These are phyloP conservation scores for Tetraodon nigroviridis DNA, from an alignment of 2,113 vertebrate genomes.

Conservation along the genomic window DNA sequence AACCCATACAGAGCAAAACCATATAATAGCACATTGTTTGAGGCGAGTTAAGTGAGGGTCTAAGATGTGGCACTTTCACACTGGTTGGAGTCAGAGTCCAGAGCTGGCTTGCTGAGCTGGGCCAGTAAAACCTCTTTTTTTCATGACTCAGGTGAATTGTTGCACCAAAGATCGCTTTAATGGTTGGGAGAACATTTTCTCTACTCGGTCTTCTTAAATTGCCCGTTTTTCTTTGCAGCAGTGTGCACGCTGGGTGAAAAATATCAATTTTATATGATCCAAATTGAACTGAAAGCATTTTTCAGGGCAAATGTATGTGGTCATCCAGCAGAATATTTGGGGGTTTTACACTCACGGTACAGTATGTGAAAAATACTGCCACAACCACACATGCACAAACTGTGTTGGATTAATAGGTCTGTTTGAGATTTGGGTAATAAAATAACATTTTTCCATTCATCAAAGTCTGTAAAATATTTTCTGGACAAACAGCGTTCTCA, in stretches of 20 bases:
- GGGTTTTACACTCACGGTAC: too few species aligned
- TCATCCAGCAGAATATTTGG: too few species aligned
- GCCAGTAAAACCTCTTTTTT: slow-evolving; percentile 67
- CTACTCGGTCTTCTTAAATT: slow-evolving; percentile 9
- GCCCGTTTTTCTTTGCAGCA: slow-evolving; percentile 11
- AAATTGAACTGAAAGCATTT: too few species aligned
- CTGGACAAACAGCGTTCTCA: too few species aligned
- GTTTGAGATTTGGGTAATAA: too few species aligned
- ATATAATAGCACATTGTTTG: slow-evolving; percentile 75
- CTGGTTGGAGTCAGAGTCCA: slow-evolving; percentile 59
- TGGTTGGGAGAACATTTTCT: slow-evolving; percentile 12
- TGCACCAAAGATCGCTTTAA: slow-evolving; percentile 48
- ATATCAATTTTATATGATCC: background rate
- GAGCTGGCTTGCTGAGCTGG: slow-evolving; percentile 55
- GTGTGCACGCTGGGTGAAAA: background rate
- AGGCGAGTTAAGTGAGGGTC: slow-evolving; percentile 61
- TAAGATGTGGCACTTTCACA: slow-evolving; percentile 58
- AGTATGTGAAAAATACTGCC: too few species aligned
- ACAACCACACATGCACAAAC: too few species aligned
- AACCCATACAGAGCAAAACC: slow-evolving; percentile 63
- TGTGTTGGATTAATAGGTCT: too few species aligned
- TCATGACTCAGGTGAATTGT: slow-evolving; percentile 69
- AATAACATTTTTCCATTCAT: too few species aligned
- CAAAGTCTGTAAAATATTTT: too few species aligned
- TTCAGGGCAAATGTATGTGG: too few species aligned